phyloP scores from a whole-genome alignment of 2,113 vertebrate species.

The Marmota flaviventris region DNA sequence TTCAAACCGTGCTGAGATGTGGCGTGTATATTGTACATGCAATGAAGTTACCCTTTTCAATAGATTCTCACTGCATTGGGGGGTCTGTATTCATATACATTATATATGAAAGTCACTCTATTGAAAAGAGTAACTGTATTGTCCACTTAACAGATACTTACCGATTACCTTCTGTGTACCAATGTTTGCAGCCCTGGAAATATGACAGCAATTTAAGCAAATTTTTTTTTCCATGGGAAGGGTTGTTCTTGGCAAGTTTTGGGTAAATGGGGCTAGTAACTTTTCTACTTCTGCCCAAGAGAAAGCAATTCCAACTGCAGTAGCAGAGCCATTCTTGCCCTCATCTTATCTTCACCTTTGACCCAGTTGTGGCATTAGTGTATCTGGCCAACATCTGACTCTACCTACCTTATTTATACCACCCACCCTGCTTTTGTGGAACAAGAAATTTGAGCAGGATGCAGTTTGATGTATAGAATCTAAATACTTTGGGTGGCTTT shows the following conservation, averaged over 20 bases:
- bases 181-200: background rate
- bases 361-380: background rate
- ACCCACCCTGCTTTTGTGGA: background rate
- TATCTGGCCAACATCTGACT: background rate
- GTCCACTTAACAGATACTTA: slow-evolving; percentile 6
- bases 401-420: background rate
- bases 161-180: background rate
- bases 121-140: slow-evolving; percentile 50
- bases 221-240: background rate
- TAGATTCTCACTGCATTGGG: no score
- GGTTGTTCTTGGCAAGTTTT: slow-evolving; percentile 29
- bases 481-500: background rate
- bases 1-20: background rate
- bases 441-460: background rate
- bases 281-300: background rate
- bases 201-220: background rate
- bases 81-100: background rate
- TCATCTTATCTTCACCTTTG: background rate
- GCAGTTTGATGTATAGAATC: background rate
- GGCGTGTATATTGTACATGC: no score
- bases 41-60: no score
- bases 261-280: background rate
- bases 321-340: background rate
- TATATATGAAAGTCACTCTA: background rate
- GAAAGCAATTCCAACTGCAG: background rate